Conservation (phyloP, 2,888 invertebrate species). For the Ennomos erosarius region DNA sequence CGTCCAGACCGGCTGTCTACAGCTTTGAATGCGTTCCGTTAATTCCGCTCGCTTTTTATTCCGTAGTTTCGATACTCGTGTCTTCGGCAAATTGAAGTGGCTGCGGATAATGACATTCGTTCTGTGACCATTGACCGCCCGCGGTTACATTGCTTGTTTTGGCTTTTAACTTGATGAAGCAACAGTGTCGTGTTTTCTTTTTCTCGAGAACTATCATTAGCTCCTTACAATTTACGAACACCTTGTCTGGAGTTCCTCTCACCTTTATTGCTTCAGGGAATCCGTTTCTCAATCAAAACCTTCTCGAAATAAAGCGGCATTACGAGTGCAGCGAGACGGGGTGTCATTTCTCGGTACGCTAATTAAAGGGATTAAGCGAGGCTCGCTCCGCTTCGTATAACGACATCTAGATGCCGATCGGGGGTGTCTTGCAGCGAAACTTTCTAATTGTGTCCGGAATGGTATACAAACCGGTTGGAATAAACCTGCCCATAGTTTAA, state of each 20-base stretch:
- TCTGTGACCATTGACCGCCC: conserved; percentile 14
- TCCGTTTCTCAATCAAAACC: conserved; percentile 33
- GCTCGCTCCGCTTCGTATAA: conserved; percentile 56
- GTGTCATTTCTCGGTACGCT: conserved; percentile 62
- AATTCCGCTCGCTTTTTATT: conserved; percentile 55
- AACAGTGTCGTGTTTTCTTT: conserved; percentile 16
- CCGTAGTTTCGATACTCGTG: conserved; percentile 31
- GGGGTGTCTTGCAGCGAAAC: conserved; percentile 49
- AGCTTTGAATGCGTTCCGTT: conserved; percentile 55
- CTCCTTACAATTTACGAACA: conserved; percentile 18
- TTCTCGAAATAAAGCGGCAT: conserved; percentile 34
- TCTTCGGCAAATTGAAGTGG: conserved; percentile 33
- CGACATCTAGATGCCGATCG: conserved; percentile 56
- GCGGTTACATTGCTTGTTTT: conserved; percentile 14
- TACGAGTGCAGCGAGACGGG: conserved; percentile 38
- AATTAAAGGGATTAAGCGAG: conserved; percentile 71
- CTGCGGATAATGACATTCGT: conserved; percentile 37
- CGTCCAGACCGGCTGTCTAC: conserved; percentile 74
- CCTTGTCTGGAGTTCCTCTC: conserved; percentile 8
- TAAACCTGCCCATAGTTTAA: conserved; percentile 47
- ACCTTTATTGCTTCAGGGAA: conserved; percentile 23
- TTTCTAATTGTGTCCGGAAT: conserved; percentile 57
- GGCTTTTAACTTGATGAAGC: conserved; percentile 24
- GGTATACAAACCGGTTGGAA: conserved; percentile 20
- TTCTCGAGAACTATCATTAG: conserved; percentile 7